phyloP scores from a whole-genome alignment of 2,797 vertebrate species.

The Pempheris klunzingeri region DNA sequence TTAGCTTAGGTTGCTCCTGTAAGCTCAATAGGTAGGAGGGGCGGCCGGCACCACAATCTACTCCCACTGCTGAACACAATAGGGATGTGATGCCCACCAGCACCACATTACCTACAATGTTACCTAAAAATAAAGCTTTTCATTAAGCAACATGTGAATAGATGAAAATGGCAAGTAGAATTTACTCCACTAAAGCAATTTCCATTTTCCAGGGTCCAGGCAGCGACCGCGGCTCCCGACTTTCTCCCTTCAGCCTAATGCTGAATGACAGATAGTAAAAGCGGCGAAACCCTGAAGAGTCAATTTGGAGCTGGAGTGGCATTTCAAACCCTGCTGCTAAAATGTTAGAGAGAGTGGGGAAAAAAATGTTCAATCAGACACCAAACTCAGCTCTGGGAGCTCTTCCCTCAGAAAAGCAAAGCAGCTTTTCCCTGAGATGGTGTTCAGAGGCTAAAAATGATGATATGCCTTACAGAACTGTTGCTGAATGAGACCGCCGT shows the following conservation, averaged over 20 bases:
- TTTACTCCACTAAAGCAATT: conserved; percentile 55
- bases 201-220: conserved; percentile 49
- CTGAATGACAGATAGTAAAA: conserved; percentile 77
- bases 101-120: background rate
- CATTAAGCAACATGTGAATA: conserved; percentile 44
- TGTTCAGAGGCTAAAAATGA: conserved; percentile 62
- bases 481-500: conserved; percentile 37
- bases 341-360: conserved; percentile 60
- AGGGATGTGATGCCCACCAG: background rate
- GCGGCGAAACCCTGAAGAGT: conserved; percentile 75
- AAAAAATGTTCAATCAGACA: conserved; percentile 62
- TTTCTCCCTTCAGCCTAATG: conserved; percentile 66
- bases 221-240: conserved; percentile 31
- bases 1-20: conserved; percentile 27
- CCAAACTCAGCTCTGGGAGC: conserved; percentile 61
- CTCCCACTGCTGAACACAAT: conserved; percentile 7
- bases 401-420: conserved; percentile 52
- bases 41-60: background rate
- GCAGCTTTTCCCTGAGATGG: conserved; percentile 56
- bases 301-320: conserved; percentile 79
- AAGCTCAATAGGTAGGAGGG: conserved; percentile 9
- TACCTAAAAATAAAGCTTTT: conserved; percentile 33
- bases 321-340: conserved; percentile 75
- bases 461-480: conserved; percentile 46
- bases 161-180: conserved; percentile 44